phyloP scores from a whole-genome alignment of 2,113 vertebrate species.

The Scatophagus argus region DNA sequence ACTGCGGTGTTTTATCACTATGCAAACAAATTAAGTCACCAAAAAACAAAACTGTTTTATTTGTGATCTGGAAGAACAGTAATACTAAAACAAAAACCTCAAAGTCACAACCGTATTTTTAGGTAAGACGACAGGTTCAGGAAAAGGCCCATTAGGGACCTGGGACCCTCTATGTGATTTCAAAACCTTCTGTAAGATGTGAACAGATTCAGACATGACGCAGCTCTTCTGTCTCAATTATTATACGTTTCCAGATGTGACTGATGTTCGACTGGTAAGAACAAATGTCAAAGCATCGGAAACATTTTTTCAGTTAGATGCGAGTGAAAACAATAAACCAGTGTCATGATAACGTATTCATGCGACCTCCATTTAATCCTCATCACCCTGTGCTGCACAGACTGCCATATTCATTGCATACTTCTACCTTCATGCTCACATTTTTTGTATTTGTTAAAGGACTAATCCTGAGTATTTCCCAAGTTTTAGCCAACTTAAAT shows the following conservation, averaged over 20 bases:
- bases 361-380: neutral
- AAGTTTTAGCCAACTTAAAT: neutral
- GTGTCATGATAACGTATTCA: neutral
- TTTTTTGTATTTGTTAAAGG: neutral
- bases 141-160: neutral
- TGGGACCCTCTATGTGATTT: neutral
- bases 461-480: no score
- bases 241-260: neutral
- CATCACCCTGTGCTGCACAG: neutral
- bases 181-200: neutral
- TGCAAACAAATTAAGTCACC: neutral
- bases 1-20: conserved; percentile 3
- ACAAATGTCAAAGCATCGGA: neutral
- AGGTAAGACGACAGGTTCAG: no score
- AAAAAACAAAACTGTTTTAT: conserved; percentile 2
- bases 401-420: neutral
- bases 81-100: neutral
- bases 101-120: neutral
- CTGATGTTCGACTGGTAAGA: neutral
- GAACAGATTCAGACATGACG: neutral
- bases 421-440: neutral
- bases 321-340: neutral
- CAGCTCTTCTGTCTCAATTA: neutral
- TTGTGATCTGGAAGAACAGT: neutral
- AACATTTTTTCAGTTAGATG: neutral